Evolutionary conservation across 64 coral and sea anemone genomes (phyloP).

Genomic region (Platygyra sinensis): DNA sequence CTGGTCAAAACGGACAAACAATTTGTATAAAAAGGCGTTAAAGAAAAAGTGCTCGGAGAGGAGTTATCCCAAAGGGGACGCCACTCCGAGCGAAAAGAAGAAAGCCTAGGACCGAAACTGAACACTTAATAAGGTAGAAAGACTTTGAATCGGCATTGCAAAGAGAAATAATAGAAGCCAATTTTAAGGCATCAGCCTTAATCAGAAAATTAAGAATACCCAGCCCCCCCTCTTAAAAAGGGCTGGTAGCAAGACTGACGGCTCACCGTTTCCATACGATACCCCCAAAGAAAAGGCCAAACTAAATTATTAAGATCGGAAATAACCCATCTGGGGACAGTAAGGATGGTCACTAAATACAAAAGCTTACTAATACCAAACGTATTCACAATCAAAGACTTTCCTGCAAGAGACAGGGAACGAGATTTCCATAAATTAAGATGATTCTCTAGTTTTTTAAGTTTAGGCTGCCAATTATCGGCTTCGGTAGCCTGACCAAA

Average conservation of each 20-base stretch:
- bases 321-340: not conserved
- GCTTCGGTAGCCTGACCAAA: not conserved
- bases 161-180: not conserved
- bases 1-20: not conserved
- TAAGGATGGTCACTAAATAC: not conserved
- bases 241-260: not conserved
- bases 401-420: not conserved
- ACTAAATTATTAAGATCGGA: not conserved
- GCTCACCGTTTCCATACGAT: not conserved
- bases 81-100: not conserved
- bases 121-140: not conserved
- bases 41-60: not conserved
- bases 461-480: not conserved
- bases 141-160: not conserved
- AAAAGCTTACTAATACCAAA: not conserved
- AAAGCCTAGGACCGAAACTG: not conserved
- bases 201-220: not conserved
- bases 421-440: constrained; percentile 20
- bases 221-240: not conserved
- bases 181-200: not conserved
- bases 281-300: not conserved
- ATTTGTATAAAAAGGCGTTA: not conserved
- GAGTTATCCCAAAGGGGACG: not conserved
- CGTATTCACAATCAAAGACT: not conserved
- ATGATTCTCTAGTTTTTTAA: not conserved